Evolutionary conservation across 2,113 vertebrate species (phyloP).

Genomic region (Gadus macrocephalus): DNA sequence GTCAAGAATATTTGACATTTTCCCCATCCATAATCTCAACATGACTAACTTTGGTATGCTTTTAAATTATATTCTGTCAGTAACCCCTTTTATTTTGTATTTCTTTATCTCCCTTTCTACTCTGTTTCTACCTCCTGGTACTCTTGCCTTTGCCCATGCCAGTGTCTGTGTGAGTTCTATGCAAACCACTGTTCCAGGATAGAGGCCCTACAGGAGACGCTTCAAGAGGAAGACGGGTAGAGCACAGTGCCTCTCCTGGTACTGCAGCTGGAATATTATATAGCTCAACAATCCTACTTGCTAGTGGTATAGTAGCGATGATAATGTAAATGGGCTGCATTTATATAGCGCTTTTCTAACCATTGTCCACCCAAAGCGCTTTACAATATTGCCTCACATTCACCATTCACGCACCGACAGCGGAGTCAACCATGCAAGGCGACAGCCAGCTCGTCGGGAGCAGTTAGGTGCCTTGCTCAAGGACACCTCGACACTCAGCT

Average conservation of each 20-base stretch:
- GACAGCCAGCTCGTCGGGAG: too few species aligned
- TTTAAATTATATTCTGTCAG: constrained; percentile 43
- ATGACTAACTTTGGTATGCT: constrained; percentile 20
- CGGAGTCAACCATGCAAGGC: too few species aligned
- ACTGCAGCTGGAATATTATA: constrained; percentile 42
- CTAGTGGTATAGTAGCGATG: too few species aligned
- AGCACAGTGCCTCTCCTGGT: constrained; percentile 61
- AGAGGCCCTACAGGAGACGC: constrained; percentile 70
- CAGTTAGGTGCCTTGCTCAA: too few species aligned
- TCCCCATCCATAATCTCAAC: constrained; percentile 1
- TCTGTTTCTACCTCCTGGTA: not conserved
- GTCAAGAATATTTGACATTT: constrained; percentile 1
- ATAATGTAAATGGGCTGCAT: too few species aligned
- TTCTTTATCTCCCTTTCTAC: constrained; percentile 36
- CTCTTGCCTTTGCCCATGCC: constrained; percentile 50
- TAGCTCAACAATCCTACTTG: too few species aligned
- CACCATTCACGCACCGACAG: too few species aligned
- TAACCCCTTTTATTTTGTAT: constrained; percentile 56
- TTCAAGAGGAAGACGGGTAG: constrained; percentile 73
- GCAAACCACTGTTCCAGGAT: constrained; percentile 71
- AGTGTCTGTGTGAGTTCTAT: constrained; percentile 77
- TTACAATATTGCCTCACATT: too few species aligned
- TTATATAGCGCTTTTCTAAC: too few species aligned
- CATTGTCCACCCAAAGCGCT: too few species aligned
- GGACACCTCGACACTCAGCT: too few species aligned